Evolutionary conservation across 2,888 invertebrate genomes (phyloP), one percentile per base, ranked within the genome.

Genomic region (Tethea ocularis): DNA sequence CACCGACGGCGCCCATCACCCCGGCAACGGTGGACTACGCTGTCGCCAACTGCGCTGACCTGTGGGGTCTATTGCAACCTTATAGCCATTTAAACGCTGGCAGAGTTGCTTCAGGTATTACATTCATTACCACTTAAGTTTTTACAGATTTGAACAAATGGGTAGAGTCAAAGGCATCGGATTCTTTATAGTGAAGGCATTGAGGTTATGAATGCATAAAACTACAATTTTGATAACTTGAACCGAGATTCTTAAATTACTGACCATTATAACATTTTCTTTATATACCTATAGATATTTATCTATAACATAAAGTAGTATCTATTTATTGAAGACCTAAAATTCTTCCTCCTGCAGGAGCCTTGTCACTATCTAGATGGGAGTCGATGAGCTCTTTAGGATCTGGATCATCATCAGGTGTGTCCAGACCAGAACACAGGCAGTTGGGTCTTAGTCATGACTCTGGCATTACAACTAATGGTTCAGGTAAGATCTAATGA

Each of bases 31-130:
- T 98, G 62, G 98, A 98, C 82, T 96, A 96, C 78, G 96, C 97
- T 15, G 97, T 98, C 58, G 97, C 97, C 22, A 95, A 95, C 82
- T 97, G 97, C 73, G 96, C 97, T 0, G 98, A 98, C 77, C 93
- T 98, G 59, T 98, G 98, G 98, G 98, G 98, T 0, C 89, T 98
- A 53, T 87, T 98, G 61, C 98, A 98, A 81, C 98, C 98, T 0
- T 98, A 97, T 80, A 97, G 97, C 53, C 98, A 98, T 86, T 89
- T 98, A 13, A 98, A 98, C 83, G 97, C 97, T 2, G 98, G 98
- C 0, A 93, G 98, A 68, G 95, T 97, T 29, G 97, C 98, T 22
- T 96, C 97, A 66, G 98, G 97, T 96, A 83, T 67, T 0, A 20
- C 4, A 13, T 29, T 29, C 29, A 5, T 29, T 8, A 29, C 5